These are phyloP conservation scores for Hirtodrosophila histrioides DNA, from an alignment of 2,888 invertebrate genomes.

Conservation along the genomic window DNA sequence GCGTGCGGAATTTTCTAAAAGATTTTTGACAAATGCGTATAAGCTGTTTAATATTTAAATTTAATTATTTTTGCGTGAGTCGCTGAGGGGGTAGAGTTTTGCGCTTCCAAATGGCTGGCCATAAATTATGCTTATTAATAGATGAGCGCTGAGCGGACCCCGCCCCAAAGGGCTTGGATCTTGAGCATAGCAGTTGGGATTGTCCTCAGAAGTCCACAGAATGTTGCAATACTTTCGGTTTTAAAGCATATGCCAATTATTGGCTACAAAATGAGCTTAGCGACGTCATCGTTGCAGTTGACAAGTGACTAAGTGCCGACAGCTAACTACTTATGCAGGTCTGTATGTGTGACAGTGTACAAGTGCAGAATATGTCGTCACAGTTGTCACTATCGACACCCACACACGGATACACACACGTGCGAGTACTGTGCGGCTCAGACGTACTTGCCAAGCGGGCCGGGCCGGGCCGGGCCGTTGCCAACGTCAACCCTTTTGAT, in stretches of 20 bases:
- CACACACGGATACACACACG: constrained; percentile 26
- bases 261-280: constrained; percentile 46
- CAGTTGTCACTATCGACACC: constrained; percentile 81
- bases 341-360: constrained; percentile 62
- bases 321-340: constrained; percentile 63
- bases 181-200: background rate
- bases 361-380: constrained; percentile 79
- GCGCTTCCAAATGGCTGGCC: constrained; percentile 44
- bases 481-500: constrained; percentile 80
- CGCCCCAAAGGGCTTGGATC: constrained; percentile 15
- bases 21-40: constrained; percentile 71
- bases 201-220: background rate
- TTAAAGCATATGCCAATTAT: constrained; percentile 66
- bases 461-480: constrained; percentile 25
- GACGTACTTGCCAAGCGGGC: constrained; percentile 20
- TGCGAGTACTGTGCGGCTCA: no score
- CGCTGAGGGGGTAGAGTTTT: constrained; percentile 16
- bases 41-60: constrained; percentile 80
- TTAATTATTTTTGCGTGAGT: constrained; percentile 75
- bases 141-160: constrained; percentile 43
- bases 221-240: constrained; percentile 36
- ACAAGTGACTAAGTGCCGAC: constrained; percentile 66
- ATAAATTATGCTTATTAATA: constrained; percentile 73
- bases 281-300: constrained; percentile 47
- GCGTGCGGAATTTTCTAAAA: constrained; percentile 53